Evolutionary conservation across 2,113 vertebrate species (phyloP).

Genomic region (Oncorhynchus gorbuscha): DNA sequence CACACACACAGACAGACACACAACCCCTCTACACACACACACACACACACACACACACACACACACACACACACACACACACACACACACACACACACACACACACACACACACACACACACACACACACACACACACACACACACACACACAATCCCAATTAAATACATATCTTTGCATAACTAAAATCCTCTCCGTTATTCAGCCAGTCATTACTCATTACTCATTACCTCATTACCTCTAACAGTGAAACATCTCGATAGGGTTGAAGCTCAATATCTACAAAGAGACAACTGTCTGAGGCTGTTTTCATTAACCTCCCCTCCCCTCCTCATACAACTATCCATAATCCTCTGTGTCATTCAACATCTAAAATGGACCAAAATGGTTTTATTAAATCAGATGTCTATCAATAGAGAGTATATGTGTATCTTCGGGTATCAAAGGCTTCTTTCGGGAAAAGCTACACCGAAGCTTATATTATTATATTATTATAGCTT

Average conservation of each 20-base stretch:
- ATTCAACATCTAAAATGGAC: neutral
- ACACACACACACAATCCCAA: no score
- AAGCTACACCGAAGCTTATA: neutral
- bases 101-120: no score
- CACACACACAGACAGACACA: no score
- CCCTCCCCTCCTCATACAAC: constrained; percentile 10
- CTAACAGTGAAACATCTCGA: constrained; percentile 3
- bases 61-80: no score
- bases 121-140: no score
- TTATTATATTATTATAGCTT: no score
- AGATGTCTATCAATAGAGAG: neutral
- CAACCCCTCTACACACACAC: no score
- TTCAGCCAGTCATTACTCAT: constrained; percentile 27
- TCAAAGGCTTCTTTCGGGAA: neutral
- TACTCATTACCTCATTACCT: neutral
- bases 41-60: no score
- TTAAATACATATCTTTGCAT: neutral
- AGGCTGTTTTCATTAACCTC: constrained; percentile 8
- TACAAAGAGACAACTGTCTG: constrained; percentile 18
- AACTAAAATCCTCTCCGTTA: constrained; percentile 17
- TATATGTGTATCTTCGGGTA: no score
- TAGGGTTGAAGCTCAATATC: constrained; percentile 32
- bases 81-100: no score
- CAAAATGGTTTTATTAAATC: constrained; percentile 17
- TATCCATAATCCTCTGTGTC: constrained; percentile 22